Evolutionary conservation across 2,113 vertebrate genomes (phyloP).

Genomic region (Hyperoodon ampullatus): DNA sequence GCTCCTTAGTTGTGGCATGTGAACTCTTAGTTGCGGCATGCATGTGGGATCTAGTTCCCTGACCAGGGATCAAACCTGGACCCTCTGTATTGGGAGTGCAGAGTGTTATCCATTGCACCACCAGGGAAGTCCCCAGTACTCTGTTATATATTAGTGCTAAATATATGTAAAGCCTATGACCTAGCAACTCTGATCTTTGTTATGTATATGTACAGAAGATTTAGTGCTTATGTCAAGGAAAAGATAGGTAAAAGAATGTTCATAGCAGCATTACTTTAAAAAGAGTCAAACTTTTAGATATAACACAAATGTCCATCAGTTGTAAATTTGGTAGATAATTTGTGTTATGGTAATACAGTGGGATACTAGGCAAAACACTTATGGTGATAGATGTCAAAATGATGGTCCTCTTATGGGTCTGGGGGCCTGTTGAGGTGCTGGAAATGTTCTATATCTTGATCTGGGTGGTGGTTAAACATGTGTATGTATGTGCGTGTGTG

Average conservation of each 20-base stretch:
- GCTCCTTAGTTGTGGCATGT: too few species aligned
- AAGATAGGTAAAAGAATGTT: neutral
- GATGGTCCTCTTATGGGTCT: neutral
- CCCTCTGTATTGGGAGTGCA: too few species aligned
- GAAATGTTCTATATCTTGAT: neutral
- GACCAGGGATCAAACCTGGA: too few species aligned
- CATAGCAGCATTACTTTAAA: neutral
- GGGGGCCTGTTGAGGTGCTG: neutral
- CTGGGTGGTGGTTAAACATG: neutral
- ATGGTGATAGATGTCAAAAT: neutral
- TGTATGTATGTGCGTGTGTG: fast-evolving
- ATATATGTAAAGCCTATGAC: neutral
- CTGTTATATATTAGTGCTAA: neutral
- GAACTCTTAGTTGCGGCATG: too few species aligned
- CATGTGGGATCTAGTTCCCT: too few species aligned
- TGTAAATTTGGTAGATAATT: neutral
- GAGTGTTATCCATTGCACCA: too few species aligned
- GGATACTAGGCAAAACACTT: neutral
- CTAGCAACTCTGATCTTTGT: neutral
- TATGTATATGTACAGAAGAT: neutral
- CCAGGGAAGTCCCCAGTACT: neutral
- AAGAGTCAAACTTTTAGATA: neutral
- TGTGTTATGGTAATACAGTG: neutral
- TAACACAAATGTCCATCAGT: neutral
- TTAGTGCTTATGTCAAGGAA: neutral